Percentiles rank a stretch among this genome's conserved stretches.
phyloP scores from a whole-genome alignment of 2,888 invertebrate species.

The Panopea generosa region DNA sequence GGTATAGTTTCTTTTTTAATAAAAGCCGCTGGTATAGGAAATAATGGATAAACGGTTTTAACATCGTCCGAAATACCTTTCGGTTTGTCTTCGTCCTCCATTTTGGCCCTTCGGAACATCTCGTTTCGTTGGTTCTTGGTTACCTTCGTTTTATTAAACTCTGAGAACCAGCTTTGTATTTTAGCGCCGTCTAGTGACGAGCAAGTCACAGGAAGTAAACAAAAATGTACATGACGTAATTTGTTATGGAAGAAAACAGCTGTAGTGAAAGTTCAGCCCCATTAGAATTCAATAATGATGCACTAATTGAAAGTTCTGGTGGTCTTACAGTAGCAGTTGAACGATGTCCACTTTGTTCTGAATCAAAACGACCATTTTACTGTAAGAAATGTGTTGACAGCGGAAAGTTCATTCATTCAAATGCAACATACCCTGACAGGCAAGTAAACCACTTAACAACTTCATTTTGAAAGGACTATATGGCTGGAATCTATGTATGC shows the following conservation, averaged over 20 bases:
- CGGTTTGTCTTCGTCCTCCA: slow-evolving; percentile 6
- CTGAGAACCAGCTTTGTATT: not conserved
- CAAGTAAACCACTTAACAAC: slow-evolving; percentile 17
- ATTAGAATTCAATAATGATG: slow-evolving; percentile 58
- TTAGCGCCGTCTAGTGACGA: not conserved
- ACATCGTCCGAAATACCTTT: not conserved
- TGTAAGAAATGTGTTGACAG: slow-evolving; percentile 73
- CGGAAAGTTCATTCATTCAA: slow-evolving; percentile 75
- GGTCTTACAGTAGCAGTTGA: slow-evolving; percentile 75
- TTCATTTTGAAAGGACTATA: no score
- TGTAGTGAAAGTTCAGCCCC: slow-evolving; percentile 64
- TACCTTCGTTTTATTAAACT: not conserved
- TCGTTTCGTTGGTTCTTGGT: not conserved
- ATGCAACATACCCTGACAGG: slow-evolving; percentile 68
- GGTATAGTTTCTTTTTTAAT: no score
- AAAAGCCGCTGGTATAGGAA: not conserved
- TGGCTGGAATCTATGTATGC: no score
- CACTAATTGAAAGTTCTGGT: slow-evolving; percentile 65
- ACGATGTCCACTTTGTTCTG: slow-evolving; percentile 76
- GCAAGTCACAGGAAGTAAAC: slow-evolving; percentile 57
- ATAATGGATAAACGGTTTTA: not conserved
- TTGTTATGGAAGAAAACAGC: slow-evolving; percentile 70
- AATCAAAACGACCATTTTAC: slow-evolving; percentile 71
- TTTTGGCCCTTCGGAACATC: not conserved
- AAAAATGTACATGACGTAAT: slow-evolving; percentile 65